Percentiles rank a stretch among this genome's conserved stretches.
Conservation (phyloP, 2,113 vertebrate species). For the Poicephalus gulielmi region DNA sequence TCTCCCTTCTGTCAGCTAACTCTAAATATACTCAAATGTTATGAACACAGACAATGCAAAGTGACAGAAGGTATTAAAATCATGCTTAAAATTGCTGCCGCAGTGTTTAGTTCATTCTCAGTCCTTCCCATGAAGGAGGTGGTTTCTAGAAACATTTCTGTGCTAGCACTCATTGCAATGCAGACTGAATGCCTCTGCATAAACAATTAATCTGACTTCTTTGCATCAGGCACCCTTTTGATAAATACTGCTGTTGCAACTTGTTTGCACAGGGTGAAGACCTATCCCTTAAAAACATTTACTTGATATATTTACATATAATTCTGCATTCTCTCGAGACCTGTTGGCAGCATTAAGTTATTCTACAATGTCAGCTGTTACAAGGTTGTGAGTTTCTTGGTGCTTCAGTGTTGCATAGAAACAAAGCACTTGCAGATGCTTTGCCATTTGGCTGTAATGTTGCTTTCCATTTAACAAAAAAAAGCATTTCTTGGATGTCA, state of each 20-base stretch:
- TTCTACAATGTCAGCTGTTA: conserved; percentile 57
- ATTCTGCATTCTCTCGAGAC: conserved; percentile 58
- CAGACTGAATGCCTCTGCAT: conserved; percentile 48
- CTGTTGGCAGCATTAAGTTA: conserved; percentile 27
- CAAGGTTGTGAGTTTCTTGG: conserved; percentile 49
- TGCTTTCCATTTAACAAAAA: conserved; percentile 42
- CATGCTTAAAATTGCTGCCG: background rate
- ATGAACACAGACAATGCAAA: background rate
- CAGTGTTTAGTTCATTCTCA: background rate
- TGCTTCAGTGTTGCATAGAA: background rate
- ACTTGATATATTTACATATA: conserved; percentile 52
- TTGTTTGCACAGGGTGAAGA: conserved; percentile 64
- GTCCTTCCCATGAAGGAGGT: background rate
- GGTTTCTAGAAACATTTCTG: conserved; percentile 15
- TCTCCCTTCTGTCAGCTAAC: background rate
- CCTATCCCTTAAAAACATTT: conserved; percentile 63
- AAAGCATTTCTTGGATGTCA: conserved; percentile 44
- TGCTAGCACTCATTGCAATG: conserved; percentile 27
- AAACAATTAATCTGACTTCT: conserved; percentile 57
- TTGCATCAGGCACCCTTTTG: conserved; percentile 28
- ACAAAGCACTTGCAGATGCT: conserved; percentile 38
- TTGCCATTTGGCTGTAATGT: conserved; percentile 53
- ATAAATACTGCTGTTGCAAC: conserved; percentile 48
- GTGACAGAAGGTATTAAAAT: background rate
- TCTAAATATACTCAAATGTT: background rate